Percentiles rank a stretch among this genome's conserved stretches.
Evolutionary conservation across 2,797 vertebrate species (phyloP).

Genomic region (Poeciliopsis turneri): DNA sequence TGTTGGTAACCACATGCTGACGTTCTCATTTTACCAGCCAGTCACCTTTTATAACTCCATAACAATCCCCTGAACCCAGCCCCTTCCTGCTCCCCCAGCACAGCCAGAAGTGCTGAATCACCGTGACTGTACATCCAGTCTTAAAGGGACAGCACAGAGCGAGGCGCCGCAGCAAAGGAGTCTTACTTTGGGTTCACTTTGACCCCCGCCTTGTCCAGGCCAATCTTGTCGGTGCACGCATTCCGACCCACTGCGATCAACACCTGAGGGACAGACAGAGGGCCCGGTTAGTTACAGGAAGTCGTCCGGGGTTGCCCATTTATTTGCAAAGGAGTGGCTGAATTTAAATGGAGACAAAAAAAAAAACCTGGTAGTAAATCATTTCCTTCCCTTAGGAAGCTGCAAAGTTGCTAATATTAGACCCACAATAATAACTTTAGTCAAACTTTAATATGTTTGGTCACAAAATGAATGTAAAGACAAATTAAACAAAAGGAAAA

Average conservation of each 20-base stretch:
- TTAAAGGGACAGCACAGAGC: constrained; percentile 64
- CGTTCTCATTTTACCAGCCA: constrained; percentile 17
- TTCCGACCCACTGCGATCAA: constrained; percentile 93
- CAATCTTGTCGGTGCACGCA: constrained; percentile 91
- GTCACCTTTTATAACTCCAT: neutral
- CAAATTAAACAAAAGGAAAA: neutral
- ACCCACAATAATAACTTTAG: neutral
- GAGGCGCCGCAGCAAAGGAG: neutral
- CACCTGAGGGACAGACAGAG: constrained; percentile 78
- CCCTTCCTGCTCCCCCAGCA: neutral
- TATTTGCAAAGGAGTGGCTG: neutral
- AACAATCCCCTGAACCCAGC: neutral
- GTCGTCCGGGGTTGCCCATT: neutral
- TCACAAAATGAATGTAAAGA: neutral
- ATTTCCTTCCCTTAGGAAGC: neutral
- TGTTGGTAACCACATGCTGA: neutral
- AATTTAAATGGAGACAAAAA: neutral
- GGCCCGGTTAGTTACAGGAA: neutral
- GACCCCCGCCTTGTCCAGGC: constrained; percentile 89
- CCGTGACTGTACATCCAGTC: constrained; percentile 58
- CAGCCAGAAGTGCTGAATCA: constrained; percentile 80
- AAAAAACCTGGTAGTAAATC: neutral
- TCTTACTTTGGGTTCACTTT: constrained; percentile 90
- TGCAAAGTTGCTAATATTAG: neutral
- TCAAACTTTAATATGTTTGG: neutral